Percentiles rank a stretch among this genome's conserved stretches.
These are phyloP conservation scores for Diachrysia chrysitis DNA, from an alignment of 2,888 invertebrate genomes.

Conservation along the genomic window DNA sequence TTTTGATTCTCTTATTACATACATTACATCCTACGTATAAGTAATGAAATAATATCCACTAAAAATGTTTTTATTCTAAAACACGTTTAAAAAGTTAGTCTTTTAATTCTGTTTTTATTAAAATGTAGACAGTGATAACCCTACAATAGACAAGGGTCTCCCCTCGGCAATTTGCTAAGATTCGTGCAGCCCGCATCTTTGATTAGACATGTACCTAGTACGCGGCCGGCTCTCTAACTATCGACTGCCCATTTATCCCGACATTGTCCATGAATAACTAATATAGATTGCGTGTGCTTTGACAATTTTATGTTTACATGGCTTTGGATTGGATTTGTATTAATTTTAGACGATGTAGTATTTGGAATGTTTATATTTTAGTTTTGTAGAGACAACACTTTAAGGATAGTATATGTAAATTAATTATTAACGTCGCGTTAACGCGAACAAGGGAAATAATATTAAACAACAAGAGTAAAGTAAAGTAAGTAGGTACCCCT, in stretches of 20 bases:
- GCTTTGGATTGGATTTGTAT: neutral
- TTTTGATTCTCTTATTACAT: no score
- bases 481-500: no score
- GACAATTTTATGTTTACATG: neutral
- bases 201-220: slow-evolving; percentile 79
- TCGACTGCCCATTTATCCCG: slow-evolving; percentile 75
- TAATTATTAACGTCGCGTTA: no score
- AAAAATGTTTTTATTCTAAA: no score
- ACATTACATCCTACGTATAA: no score
- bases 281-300: slow-evolving; percentile 32
- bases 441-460: no score
- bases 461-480: no score
- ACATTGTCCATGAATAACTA: slow-evolving; percentile 60
- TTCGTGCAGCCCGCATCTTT: slow-evolving; percentile 87
- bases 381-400: no score
- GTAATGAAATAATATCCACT: no score
- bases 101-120: no score
- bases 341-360: neutral
- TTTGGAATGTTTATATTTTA: neutral
- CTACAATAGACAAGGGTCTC: slow-evolving; percentile 71
- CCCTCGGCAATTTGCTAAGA: slow-evolving; percentile 88
- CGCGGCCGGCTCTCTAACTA: slow-evolving; percentile 54
- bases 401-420: no score
- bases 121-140: slow-evolving; percentile 65
- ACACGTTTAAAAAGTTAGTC: no score